phyloP scores from a whole-genome alignment of 2,113 vertebrate species.

The Passer montanus region DNA sequence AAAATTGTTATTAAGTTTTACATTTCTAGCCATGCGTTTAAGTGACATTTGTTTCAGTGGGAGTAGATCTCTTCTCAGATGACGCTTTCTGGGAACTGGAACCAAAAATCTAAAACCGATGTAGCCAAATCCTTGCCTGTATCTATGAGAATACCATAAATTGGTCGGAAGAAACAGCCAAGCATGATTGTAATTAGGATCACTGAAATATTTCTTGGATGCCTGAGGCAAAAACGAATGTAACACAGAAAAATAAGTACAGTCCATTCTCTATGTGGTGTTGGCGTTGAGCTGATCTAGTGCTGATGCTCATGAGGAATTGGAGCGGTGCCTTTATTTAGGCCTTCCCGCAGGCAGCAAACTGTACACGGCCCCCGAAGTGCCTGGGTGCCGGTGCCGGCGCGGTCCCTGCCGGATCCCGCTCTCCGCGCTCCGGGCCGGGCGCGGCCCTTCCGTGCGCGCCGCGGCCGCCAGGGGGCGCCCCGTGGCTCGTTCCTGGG shows the following conservation, averaged over 20 bases:
- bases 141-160: not conserved
- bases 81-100: conserved; percentile 14
- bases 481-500: too few species aligned
- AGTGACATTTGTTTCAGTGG: conserved; percentile 1
- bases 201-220: not conserved
- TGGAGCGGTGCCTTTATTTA: not conserved
- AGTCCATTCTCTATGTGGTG: fast-evolving
- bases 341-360: not conserved
- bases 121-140: not conserved
- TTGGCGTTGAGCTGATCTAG: not conserved
- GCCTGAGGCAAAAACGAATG: not conserved
- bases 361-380: fast-evolving
- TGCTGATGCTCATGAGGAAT: not conserved
- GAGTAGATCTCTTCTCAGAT: not conserved
- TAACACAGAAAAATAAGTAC: fast-evolving
- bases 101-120: not conserved
- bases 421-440: not conserved
- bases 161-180: not conserved
- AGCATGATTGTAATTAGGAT: not conserved
- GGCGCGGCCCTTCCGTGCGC: not conserved
- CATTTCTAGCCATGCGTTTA: conserved; percentile 17
- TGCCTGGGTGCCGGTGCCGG: not conserved
- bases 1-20: conserved; percentile 32
- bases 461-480: conserved; percentile 58
- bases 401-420: not conserved